These are phyloP conservation scores for Drosophila biarmipes DNA, from an alignment of 1,140 invertebrate species.

Conservation along the genomic window DNA sequence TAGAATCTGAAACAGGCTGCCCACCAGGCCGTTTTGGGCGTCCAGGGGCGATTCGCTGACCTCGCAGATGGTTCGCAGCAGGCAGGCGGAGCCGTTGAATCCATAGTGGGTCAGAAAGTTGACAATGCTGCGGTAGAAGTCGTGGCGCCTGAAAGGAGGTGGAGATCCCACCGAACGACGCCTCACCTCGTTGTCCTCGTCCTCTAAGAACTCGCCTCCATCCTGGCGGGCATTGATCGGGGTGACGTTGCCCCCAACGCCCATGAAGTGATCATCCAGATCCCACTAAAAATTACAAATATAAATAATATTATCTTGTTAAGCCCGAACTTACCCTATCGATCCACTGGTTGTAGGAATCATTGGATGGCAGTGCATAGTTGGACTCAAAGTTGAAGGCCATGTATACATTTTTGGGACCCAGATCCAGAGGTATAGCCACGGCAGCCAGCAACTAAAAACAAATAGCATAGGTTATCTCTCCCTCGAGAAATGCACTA, in stretches of 20 bases:
- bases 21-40: slow-evolving; percentile 85
- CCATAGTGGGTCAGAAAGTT: slow-evolving; percentile 81
- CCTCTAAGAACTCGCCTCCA: neutral
- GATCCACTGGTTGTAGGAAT: slow-evolving; percentile 70
- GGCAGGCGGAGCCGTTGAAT: slow-evolving; percentile 85
- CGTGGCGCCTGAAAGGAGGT: slow-evolving; percentile 48
- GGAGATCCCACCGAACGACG: slow-evolving; percentile 37
- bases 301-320: neutral
- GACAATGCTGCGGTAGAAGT: slow-evolving; percentile 72
- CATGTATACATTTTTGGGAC: slow-evolving; percentile 87
- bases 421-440: slow-evolving; percentile 89
- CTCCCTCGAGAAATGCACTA: neutral
- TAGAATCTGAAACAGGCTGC: slow-evolving; percentile 85
- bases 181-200: slow-evolving; percentile 27
- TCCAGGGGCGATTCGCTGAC: slow-evolving; percentile 81
- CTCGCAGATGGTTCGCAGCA: slow-evolving; percentile 85
- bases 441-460: slow-evolving; percentile 87
- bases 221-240: slow-evolving; percentile 59
- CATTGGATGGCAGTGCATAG: slow-evolving; percentile 86
- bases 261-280: slow-evolving; percentile 58
- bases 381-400: slow-evolving; percentile 91
- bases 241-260: slow-evolving; percentile 70
- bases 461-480: neutral
- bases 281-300: slow-evolving; percentile 63
- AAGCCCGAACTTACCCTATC: slow-evolving; percentile 57